A percentile compares a stretch with the other conserved stretches of the same genome.
These are phyloP conservation scores for Eleginops maclovinus DNA, from an alignment of 2,113 vertebrate species.

Conservation along the genomic window DNA sequence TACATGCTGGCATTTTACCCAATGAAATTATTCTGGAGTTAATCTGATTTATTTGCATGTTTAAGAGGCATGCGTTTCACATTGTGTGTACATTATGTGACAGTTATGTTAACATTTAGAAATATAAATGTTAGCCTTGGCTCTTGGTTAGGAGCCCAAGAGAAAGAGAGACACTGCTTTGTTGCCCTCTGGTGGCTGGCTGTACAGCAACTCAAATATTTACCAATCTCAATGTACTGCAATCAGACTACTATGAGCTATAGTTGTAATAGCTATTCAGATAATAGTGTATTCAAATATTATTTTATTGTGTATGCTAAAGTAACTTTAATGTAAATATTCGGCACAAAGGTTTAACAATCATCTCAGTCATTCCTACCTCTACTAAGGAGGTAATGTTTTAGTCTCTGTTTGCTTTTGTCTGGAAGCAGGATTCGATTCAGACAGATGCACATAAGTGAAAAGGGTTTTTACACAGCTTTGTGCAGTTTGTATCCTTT, in stretches of 20 bases:
- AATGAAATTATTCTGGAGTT: neutral
- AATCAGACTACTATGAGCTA: neutral
- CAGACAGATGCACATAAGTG: too few relatives aligned
- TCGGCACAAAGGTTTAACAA: too few relatives aligned
- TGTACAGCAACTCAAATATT: neutral
- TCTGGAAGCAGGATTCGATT: too few relatives aligned
- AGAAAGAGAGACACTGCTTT: neutral
- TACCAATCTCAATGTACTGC: neutral
- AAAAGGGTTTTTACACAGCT: neutral
- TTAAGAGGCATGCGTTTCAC: neutral
- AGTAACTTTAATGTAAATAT: too few relatives aligned
- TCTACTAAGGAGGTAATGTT: too few relatives aligned
- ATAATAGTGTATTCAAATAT: neutral
- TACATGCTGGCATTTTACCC: neutral
- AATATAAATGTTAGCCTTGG: neutral
- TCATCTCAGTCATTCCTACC: too few relatives aligned
- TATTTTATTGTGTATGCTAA: neutral
- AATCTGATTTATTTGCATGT: neutral
- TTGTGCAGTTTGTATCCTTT: constrained; percentile 15
- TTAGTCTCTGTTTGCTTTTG: too few relatives aligned
- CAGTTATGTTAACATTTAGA: too few relatives aligned
- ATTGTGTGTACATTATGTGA: too few relatives aligned
- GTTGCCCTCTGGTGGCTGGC: constrained; percentile 47
- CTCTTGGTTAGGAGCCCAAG: neutral
- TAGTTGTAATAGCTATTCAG: neutral